Percentiles rank a stretch among this genome's conserved stretches.
phyloP scores from a whole-genome alignment of 2,113 vertebrate genomes.

The Gambusia affinis region DNA sequence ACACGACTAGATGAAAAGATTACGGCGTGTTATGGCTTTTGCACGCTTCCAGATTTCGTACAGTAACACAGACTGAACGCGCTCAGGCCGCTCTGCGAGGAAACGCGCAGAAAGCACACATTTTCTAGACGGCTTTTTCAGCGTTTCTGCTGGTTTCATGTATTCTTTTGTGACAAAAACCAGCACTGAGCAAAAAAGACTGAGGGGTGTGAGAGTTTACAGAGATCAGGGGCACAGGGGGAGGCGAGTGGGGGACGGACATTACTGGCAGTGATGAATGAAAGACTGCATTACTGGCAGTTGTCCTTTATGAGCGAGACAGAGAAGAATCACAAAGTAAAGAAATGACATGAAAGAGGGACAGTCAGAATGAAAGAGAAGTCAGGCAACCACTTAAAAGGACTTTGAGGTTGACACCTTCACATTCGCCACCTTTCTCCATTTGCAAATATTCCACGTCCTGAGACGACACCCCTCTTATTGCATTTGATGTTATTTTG shows the following conservation, averaged over 20 bases:
- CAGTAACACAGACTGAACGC: background rate
- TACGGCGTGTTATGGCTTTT: background rate
- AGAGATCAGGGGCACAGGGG: constrained; percentile 42
- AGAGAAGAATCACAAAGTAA: constrained; percentile 78
- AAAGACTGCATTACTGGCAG: constrained; percentile 81
- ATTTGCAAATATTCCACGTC: constrained; percentile 76
- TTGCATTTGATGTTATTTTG: constrained; percentile 59
- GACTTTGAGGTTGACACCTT: constrained; percentile 83
- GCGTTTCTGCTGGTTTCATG: background rate
- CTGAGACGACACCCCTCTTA: constrained; percentile 39
- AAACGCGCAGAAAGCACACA: background rate
- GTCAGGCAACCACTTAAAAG: constrained; percentile 83
- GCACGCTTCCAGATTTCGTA: background rate
- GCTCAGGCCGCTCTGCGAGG: background rate
- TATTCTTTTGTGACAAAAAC: constrained; percentile 36
- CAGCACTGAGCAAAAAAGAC: constrained; percentile 2
- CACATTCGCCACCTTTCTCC: constrained; percentile 66
- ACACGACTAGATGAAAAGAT: constrained; percentile 7
- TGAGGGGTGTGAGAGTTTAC: constrained; percentile 28
- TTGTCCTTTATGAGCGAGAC: constrained; percentile 81
- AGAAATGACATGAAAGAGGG: constrained; percentile 78
- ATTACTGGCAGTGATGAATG: constrained; percentile 82
- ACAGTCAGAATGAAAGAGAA: constrained; percentile 81
- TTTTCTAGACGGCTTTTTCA: too few relatives aligned
- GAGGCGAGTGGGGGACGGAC: constrained; percentile 55